Conservation (phyloP, 2,888 invertebrate species). For the Pyrocoelia pectoralis region DNA sequence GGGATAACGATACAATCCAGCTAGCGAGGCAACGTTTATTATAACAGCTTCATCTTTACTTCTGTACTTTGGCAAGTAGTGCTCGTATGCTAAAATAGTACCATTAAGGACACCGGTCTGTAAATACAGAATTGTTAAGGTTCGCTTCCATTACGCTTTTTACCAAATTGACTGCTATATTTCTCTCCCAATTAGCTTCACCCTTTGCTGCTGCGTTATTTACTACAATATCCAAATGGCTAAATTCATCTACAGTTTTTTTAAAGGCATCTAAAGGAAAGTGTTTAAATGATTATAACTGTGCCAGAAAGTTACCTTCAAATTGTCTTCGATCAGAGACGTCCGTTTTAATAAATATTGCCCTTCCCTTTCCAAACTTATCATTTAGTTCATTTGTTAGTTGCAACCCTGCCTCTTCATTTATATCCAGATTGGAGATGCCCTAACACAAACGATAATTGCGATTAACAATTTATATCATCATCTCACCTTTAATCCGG, state of each 20-base stretch:
- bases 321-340: neutral
- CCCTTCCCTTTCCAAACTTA: neutral
- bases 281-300: neutral
- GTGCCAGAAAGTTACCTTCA: neutral
- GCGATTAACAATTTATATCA: neutral
- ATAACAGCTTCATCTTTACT: neutral
- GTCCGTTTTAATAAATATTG: neutral
- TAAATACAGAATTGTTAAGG: neutral
- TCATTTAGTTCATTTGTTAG: neutral
- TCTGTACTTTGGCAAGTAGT: neutral
- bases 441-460: neutral
- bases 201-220: constrained; percentile 39
- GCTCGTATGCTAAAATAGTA: neutral
- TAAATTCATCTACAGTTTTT: neutral
- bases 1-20: neutral
- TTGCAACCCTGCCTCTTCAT: neutral
- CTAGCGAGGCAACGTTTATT: neutral
- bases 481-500: neutral
- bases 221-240: constrained; percentile 37
- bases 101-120: neutral
- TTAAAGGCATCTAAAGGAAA: constrained; percentile 5
- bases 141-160: neutral
- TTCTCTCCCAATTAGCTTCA: constrained; percentile 36
- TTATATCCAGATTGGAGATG: neutral
- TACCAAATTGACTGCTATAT: constrained; percentile 37